These are phyloP conservation scores for Coracopsis vasa DNA, from an alignment of 2,113 vertebrate species.

Conservation along the genomic window DNA sequence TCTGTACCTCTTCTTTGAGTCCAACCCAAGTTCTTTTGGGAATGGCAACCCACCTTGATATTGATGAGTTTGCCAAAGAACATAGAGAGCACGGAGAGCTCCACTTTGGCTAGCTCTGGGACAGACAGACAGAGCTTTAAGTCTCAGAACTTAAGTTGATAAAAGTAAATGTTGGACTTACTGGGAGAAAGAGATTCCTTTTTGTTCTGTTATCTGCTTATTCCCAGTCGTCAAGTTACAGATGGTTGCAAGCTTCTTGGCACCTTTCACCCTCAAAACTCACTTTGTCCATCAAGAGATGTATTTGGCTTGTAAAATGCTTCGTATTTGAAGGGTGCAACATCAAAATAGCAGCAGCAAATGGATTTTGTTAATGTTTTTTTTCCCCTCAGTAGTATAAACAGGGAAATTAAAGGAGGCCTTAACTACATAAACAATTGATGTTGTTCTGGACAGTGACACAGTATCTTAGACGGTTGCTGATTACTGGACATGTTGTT, in stretches of 20 bases:
- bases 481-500: background rate
- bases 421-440: background rate
- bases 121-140: background rate
- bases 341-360: background rate
- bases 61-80: background rate
- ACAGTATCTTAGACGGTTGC: background rate
- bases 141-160: background rate
- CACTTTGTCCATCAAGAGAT: background rate
- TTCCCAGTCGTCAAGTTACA: background rate
- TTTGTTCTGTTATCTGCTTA: background rate
- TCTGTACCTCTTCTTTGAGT: background rate
- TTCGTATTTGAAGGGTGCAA: background rate
- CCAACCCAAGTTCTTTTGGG: background rate
- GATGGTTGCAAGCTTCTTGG: background rate
- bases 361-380: background rate
- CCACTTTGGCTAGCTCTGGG: background rate
- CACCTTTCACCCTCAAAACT: background rate
- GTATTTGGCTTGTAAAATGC: background rate
- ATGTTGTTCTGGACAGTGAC: background rate
- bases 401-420: background rate
- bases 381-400: background rate
- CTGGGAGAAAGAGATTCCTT: background rate
- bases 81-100: background rate
- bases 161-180: background rate
- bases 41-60: background rate